Base-by-base conservation (phyloP, 1,140 invertebrate genomes). In the Diuraphis noxia region DNA sequence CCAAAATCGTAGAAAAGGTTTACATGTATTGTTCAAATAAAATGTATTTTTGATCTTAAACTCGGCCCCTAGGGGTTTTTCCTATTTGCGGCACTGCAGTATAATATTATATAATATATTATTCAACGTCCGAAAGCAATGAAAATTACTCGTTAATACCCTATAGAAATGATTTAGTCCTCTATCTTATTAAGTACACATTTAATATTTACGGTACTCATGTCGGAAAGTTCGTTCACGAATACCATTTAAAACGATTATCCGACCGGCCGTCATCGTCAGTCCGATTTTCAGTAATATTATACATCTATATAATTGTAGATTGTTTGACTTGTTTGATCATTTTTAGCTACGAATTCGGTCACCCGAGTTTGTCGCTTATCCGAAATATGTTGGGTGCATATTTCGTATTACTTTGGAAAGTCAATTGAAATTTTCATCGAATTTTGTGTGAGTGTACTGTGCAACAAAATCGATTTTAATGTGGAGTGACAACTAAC, bases 91-190 rank as follows among this genome's bases (percentile, higher is more conserved):
- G 10, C 10, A n/a, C 13, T 72, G 56, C 56, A n/a, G 30, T 13
- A n/a, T n/a, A 72, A n/a, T n/a, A 72, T 72, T n/a, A n/a, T 72
- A 72, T 72, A 72, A 72, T 72, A 72, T 72, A 72, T 72, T 72
- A 72, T n/a, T 63, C 13, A 72, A n/a, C n/a, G 13, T 17, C 30
- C n/a, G 30, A 72, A 72, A 72, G 30, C 30, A n/a, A 72, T 72
- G n/a, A n/a, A n/a, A 72, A 72, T 72, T n/a, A 72, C 17, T n/a
- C 34, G 30, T n/a, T 72, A 72, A 72, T 72, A 72, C 56, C n/a
- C 56, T 72, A 72, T 72, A 17, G 13, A 21, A 72, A 72, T 72
- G 30, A n/a, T 72, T n/a, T n/a, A 13, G 30, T 72, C 10, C 30
- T 13, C 1, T n/a, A 17, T 13, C n/a, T 72, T 72, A 72, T 72